Conservation (phyloP, 1,140 invertebrate genomes). For the Neodiprion virginianus region DNA sequence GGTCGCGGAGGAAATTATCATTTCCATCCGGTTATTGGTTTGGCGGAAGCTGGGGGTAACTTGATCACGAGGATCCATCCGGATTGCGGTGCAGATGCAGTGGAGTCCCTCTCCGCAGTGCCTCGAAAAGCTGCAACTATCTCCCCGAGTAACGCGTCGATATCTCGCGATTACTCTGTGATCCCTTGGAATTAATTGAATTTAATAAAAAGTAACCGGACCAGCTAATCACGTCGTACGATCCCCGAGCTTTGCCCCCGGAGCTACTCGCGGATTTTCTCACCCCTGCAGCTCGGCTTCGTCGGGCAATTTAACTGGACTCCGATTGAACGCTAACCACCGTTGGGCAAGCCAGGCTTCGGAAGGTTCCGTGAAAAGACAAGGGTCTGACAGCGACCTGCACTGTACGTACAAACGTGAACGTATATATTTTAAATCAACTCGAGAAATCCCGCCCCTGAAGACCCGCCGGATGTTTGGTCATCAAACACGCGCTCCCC, state of each 20-base stretch:
- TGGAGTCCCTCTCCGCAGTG: background rate
- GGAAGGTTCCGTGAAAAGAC: background rate
- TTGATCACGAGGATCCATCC: background rate
- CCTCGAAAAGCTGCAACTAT: too few relatives aligned
- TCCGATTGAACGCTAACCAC: constrained; percentile 6
- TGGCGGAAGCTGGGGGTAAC: background rate
- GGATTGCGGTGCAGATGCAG: background rate
- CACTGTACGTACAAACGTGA: background rate
- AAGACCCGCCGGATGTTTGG: background rate
- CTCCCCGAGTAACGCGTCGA: too few relatives aligned
- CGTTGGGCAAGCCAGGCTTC: background rate
- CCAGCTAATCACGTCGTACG: too few relatives aligned
- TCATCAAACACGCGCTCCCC: background rate
- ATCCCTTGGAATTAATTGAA: too few relatives aligned
- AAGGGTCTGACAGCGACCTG: background rate
- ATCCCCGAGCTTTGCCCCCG: too few relatives aligned
- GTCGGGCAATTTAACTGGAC: constrained; percentile 4
- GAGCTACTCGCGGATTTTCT: background rate
- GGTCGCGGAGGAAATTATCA: constrained; percentile 4
- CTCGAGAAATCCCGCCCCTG: background rate
- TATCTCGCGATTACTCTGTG: too few relatives aligned
- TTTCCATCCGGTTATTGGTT: constrained; percentile 7
- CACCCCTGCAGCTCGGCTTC: background rate
- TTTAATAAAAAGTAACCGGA: too few relatives aligned
- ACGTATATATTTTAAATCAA: constrained; percentile 4